Percentiles rank a stretch among this genome's conserved stretches.
Conservation (phyloP, 2,888 invertebrate genomes). For the Spisula solida region DNA sequence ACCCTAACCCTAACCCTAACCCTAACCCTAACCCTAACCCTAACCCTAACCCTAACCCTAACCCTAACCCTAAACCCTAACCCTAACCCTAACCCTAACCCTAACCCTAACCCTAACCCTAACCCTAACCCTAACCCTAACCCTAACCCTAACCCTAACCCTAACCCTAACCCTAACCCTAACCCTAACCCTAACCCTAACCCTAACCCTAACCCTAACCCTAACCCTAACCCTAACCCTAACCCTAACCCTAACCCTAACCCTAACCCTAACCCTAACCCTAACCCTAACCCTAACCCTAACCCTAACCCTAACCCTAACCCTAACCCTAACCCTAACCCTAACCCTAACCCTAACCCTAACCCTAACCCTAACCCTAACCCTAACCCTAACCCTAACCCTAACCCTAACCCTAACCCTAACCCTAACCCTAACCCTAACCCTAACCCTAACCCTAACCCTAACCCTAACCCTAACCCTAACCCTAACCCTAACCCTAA, state of each 20-base stretch:
- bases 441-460: slow-evolving; percentile 71
- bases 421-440: slow-evolving; percentile 72
- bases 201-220: slow-evolving; percentile 65
- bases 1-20: slow-evolving; percentile 70
- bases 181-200: slow-evolving; percentile 66
- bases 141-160: slow-evolving; percentile 73
- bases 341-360: slow-evolving; percentile 48
- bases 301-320: neutral
- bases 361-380: slow-evolving; percentile 63
- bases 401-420: slow-evolving; percentile 69
- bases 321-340: slow-evolving; percentile 50
- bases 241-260: slow-evolving; percentile 54
- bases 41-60: slow-evolving; percentile 65
- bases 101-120: slow-evolving; percentile 21
- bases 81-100: slow-evolving; percentile 68
- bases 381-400: slow-evolving; percentile 64
- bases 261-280: slow-evolving; percentile 8
- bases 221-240: slow-evolving; percentile 69
- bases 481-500: slow-evolving; percentile 69
- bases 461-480: slow-evolving; percentile 52
- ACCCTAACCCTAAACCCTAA: slow-evolving; percentile 71
- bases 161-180: slow-evolving; percentile 76
- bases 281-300: neutral
- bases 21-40: slow-evolving; percentile 65
- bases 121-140: slow-evolving; percentile 42